phyloP scores from a whole-genome alignment of 2,113 vertebrate genomes.

The Forbesichthys agassizii region DNA sequence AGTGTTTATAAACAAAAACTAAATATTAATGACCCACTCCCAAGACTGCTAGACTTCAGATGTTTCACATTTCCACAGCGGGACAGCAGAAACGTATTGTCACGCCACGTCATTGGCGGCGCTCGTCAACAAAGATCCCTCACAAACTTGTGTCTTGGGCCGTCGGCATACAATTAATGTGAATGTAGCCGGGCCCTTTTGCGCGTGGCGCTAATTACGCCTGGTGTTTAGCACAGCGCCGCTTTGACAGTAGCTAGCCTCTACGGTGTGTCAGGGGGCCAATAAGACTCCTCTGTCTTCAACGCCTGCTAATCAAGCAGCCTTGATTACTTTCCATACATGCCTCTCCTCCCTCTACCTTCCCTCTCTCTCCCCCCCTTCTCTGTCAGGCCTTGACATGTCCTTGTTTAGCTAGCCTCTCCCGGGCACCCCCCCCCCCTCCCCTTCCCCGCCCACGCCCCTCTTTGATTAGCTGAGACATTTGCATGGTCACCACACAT shows the following conservation, averaged over 20 bases:
- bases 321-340: constrained; percentile 98
- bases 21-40: constrained; percentile 3
- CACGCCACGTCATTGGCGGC: background rate
- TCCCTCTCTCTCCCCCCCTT: constrained; percentile 8
- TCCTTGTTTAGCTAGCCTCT: constrained; percentile 99
- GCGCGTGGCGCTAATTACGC: constrained; percentile 54
- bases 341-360: constrained; percentile 79
- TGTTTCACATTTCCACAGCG: no score
- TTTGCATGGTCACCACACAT: constrained; percentile 99
- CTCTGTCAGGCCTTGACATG: constrained; percentile 94
- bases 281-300: constrained; percentile 89
- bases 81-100: no score
- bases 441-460: constrained; percentile 47
- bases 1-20: constrained; percentile 2
- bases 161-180: constrained; percentile 46
- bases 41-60: background rate
- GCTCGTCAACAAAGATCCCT: constrained; percentile 14
- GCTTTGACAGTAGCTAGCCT: constrained; percentile 62
- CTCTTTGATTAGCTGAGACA: constrained; percentile 99
- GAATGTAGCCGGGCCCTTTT: constrained; percentile 40
- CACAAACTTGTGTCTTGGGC: constrained; percentile 9
- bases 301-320: constrained; percentile 93
- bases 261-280: constrained; percentile 82
- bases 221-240: constrained; percentile 49
- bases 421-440: constrained; percentile 57